Evolutionary conservation across 1,140 invertebrate species (phyloP), one percentile per base, ranked within the genome.

Genomic region (Condylostylus longicornis): DNA sequence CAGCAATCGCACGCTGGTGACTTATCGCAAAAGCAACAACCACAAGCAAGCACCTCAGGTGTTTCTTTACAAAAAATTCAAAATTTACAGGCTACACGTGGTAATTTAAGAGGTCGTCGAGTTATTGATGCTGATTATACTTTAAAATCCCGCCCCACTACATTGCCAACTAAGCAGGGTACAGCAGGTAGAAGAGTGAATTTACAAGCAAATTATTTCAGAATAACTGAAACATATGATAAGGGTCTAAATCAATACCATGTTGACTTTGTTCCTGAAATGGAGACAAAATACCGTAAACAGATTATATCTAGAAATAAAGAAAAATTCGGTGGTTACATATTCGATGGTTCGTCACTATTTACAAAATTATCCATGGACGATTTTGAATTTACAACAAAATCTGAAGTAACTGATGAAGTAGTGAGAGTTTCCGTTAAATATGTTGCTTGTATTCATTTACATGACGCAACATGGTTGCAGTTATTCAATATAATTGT

Each of bases 201-300:
- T 1, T 42, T 89, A 0, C 44, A 65, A 2, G 62, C 81, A 0
- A 93, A 93, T 53, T 88, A 85, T 42, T 89, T 85, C 42, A 66
- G 67, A 15, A 44, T 91, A 2, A 17, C 75, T 2, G 68, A 70
- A 2, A 62, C 62, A 1, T 71, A 79, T 0, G 65, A 80, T 28
- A 89, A 82, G 81, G 64, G 70, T 17, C 58, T 93, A 0, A 79
- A 76, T 45, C 81, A 89, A 43, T 91, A 93, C 51, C 68, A 73
- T 34, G 86, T 93, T 0, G 78, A 84, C 49, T 81, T 87, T 48
- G 49, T 53, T 0, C 85, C 85, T 0, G 70, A 77, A 7, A 27
- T 58, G 1, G 54, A 59, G 17, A 46, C 51, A n/a, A 38, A 49
- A 5, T 7, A 50, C 0, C 51, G 54, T 17, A 44, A 50, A 17